Conservation (phyloP, 2,797 vertebrate species). For the Perodicticus potto region DNA sequence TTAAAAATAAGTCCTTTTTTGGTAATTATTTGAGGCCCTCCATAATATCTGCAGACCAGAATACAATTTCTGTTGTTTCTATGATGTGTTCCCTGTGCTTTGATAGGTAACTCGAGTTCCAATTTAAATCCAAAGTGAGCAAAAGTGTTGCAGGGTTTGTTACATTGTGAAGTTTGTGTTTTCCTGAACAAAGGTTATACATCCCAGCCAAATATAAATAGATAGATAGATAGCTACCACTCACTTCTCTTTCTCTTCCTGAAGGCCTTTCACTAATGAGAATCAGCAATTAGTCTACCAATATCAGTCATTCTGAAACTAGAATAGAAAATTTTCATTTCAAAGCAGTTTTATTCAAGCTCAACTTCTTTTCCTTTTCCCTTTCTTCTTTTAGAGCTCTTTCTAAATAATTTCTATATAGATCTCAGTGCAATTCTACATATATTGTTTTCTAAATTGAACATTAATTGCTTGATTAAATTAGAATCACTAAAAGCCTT, state of each 20-base stretch:
- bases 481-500: constrained; percentile 58
- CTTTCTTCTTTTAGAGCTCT: constrained; percentile 41
- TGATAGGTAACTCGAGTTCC: not conserved
- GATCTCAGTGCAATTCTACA: constrained; percentile 15
- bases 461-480: constrained; percentile 56
- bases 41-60: constrained; percentile 22
- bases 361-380: constrained; percentile 16
- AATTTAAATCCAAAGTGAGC: not conserved
- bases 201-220: not conserved
- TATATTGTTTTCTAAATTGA: constrained; percentile 48
- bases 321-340: constrained; percentile 49
- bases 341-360: constrained; percentile 35
- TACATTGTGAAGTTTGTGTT: constrained; percentile 39
- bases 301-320: not conserved
- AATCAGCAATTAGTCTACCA: constrained; percentile 6
- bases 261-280: not conserved
- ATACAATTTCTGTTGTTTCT: constrained; percentile 29
- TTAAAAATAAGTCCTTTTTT: not conserved
- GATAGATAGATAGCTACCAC: not conserved
- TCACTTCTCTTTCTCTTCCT: too few relatives aligned
- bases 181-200: constrained; percentile 27
- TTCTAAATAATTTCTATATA: constrained; percentile 50
- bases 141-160: not conserved
- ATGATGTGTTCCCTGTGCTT: not conserved
- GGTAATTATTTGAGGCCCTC: constrained; percentile 37